A percentile compares a stretch with the other conserved stretches of the same genome.
Conservation (phyloP, 2,113 vertebrate genomes). For the Cervus canadensis region DNA sequence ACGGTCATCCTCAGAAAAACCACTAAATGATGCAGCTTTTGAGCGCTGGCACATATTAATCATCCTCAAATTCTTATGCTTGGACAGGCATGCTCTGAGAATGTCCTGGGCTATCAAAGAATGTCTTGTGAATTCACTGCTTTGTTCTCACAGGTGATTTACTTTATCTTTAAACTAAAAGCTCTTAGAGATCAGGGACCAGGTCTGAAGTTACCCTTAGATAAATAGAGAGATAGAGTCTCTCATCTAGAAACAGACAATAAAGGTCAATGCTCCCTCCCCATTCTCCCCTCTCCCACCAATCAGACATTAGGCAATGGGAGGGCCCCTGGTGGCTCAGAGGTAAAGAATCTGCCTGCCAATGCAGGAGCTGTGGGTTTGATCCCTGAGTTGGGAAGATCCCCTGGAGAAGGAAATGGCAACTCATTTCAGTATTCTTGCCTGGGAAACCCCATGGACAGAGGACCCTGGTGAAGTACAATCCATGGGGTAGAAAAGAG, state of each 20-base stretch:
- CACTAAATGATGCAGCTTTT: neutral
- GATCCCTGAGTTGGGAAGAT: neutral
- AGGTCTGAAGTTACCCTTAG: neutral
- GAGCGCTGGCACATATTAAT: neutral
- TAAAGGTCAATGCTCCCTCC: accelerated
- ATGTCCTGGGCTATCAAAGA: neutral
- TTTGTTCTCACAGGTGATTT: neutral
- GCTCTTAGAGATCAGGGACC: neutral
- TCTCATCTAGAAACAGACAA: neutral
- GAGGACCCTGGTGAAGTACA: neutral
- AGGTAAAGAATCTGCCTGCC: neutral
- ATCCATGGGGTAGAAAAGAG: neutral
- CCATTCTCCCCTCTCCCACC: neutral
- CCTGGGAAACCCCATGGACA: neutral
- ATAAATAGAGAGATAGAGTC: neutral
- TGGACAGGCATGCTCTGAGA: neutral
- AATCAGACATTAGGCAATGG: neutral
- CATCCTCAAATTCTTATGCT: neutral
- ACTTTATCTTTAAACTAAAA: neutral
- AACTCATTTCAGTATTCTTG: neutral
- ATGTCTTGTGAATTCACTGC: neutral
- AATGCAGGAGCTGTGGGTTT: accelerated
- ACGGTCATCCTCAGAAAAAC: neutral
- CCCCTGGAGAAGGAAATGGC: neutral
- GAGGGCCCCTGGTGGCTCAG: neutral